A percentile compares a stretch with the other conserved stretches of the same genome.
These are phyloP conservation scores for Cinclus cinclus DNA, from an alignment of 2,113 vertebrate genomes.

Conservation along the genomic window DNA sequence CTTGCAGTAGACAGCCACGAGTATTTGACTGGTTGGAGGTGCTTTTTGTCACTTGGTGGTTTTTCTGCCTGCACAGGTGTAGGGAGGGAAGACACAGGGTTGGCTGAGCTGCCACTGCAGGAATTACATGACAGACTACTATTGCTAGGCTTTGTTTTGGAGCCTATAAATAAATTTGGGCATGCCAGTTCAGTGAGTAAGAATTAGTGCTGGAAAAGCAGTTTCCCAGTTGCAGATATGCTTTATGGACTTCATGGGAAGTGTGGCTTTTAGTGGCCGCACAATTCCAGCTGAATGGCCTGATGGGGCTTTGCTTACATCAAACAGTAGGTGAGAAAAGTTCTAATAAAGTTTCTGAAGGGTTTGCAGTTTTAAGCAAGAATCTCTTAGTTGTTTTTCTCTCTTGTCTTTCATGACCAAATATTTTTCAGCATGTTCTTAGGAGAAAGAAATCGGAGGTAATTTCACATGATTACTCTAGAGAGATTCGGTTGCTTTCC, in stretches of 20 bases:
- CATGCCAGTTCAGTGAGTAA: slow-evolving; percentile 34
- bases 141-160: slow-evolving; percentile 39
- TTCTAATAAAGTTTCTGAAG: neutral
- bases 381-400: neutral
- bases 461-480: neutral
- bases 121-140: neutral
- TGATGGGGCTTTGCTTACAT: neutral
- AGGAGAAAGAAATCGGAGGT: neutral
- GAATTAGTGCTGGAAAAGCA: neutral
- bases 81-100: neutral
- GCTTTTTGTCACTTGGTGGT: neutral
- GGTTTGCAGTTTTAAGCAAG: neutral
- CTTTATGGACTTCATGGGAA: neutral
- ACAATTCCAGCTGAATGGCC: neutral
- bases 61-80: neutral
- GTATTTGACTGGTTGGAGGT: neutral
- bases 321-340: neutral
- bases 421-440: neutral
- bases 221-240: neutral
- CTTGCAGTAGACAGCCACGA: neutral
- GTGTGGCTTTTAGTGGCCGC: neutral
- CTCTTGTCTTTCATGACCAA: neutral
- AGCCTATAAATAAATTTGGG: slow-evolving; percentile 46
- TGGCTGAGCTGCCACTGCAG: neutral
- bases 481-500: neutral